Base-by-base conservation (phyloP, 2,888 invertebrate genomes). In the Tiliacea aurago region DNA sequence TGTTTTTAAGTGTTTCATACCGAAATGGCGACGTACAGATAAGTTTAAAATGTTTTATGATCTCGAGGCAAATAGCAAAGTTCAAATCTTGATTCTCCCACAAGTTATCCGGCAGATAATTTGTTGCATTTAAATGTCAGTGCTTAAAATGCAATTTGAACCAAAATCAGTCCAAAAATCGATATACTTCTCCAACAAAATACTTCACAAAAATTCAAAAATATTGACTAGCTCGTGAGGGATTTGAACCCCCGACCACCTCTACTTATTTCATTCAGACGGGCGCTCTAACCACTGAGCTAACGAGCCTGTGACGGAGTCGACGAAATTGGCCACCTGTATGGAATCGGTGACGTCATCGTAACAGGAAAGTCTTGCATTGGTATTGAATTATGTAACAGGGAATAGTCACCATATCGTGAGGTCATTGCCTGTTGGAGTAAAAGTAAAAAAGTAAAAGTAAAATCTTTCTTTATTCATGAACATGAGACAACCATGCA, bases 161-260 rank as follows among this genome's bases (percentile, higher is more conserved):
- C 18, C 45, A 6, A 45, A 37, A 37, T 37, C 37, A 37, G 37
- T 37, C 6, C 37, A 37, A 37, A 37, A 37, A 37, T 37, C 37
- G 6, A 37, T 37, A 18, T 43, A 43, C 1, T 43, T 49, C 7
- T 49, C n/a, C 49, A 49, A n/a, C 10, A 10, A 56, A 28, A 58
- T 10, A 58, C 1, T 20, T 33, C 1, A 20, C 20, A 13, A 33
- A 20, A 58, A 13, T 37, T 4, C 7, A 28, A 47, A 43, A n/a
- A 13, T 15, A 0, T 10, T 2, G 2, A 51, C 3, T 9, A 41
- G 70, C 71, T 72, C 72, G 72, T 72, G 72, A 72, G 51, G 72
- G 72, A 72, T 51, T 72, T 61, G 71, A 73, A 73, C 73, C 73
- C 73, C 51, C 73, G 61, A 73, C 73, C 73, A 72, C 73, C 73